Evolutionary conservation across 2,113 vertebrate genomes (phyloP).

Genomic region (Eubucco bourcierii): DNA sequence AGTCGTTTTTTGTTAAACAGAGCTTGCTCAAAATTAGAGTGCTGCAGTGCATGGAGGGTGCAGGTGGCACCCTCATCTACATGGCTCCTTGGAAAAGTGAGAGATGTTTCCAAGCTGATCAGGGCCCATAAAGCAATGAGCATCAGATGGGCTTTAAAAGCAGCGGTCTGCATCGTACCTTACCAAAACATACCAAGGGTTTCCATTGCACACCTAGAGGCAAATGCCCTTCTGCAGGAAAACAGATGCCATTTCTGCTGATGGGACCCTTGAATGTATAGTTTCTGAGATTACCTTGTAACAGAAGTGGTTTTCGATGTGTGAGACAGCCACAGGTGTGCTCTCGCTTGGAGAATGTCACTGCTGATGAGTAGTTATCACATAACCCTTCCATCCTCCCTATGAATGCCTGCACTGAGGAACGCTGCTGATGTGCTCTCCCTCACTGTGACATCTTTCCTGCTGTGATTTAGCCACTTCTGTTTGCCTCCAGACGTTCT

Average conservation of each 20-base stretch:
- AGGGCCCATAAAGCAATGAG: not conserved
- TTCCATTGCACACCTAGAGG: not conserved
- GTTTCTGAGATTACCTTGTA: not conserved
- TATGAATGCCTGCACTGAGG: not conserved
- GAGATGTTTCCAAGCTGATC: not conserved
- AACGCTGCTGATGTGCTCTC: not conserved
- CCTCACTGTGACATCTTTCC: not conserved
- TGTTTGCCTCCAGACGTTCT: not conserved
- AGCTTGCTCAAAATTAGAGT: not conserved
- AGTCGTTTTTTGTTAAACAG: not conserved
- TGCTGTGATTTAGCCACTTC: not conserved
- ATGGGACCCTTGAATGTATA: not conserved
- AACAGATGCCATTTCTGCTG: not conserved
- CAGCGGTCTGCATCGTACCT: not conserved
- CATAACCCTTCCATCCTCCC: not conserved
- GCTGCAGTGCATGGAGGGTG: not conserved
- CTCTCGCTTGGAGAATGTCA: not conserved
- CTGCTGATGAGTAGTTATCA: not conserved
- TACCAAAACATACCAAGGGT: not conserved
- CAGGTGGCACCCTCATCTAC: not conserved
- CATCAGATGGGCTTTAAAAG: not conserved
- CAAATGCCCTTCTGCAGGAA: not conserved
- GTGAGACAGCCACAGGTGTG: not conserved
- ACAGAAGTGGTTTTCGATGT: not conserved
- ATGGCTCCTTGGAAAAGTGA: not conserved